Conservation (phyloP, 1,140 invertebrate species). For the Laodelphax striatellus region DNA sequence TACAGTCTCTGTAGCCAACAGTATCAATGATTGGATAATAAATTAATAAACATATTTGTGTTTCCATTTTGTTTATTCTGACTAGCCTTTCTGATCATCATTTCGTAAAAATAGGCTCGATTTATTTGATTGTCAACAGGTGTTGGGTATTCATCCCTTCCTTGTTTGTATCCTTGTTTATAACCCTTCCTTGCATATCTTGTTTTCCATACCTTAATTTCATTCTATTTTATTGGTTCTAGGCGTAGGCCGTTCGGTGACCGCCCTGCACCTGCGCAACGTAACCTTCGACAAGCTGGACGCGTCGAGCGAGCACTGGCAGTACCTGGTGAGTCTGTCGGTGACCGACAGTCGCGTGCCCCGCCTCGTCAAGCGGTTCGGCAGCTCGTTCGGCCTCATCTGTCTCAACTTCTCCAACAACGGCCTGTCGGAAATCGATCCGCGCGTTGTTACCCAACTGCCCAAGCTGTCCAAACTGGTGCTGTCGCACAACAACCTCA, state of each 20-base stretch:
- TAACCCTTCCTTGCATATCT: too few relatives aligned
- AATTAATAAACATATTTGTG: too few relatives aligned
- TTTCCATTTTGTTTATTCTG: too few relatives aligned
- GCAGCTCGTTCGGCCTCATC: not conserved
- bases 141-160: too few relatives aligned
- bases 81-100: too few relatives aligned
- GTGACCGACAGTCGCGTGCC: not conserved
- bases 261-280: not conserved
- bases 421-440: not conserved
- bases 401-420: not conserved
- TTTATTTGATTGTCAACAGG: too few relatives aligned
- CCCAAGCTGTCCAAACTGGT: not conserved
- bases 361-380: not conserved
- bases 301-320: not conserved
- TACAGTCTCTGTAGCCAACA: too few relatives aligned
- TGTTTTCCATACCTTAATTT: too few relatives aligned
- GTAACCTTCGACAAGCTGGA: not conserved
- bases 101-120: too few relatives aligned
- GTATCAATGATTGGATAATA: too few relatives aligned
- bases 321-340: not conserved
- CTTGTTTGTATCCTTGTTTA: too few relatives aligned
- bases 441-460: not conserved
- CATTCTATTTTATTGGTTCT: too few relatives aligned
- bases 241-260: not conserved
- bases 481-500: not conserved